phyloP scores from a whole-genome alignment of 2,797 vertebrate species.

The Scomberomorus guttatus region DNA sequence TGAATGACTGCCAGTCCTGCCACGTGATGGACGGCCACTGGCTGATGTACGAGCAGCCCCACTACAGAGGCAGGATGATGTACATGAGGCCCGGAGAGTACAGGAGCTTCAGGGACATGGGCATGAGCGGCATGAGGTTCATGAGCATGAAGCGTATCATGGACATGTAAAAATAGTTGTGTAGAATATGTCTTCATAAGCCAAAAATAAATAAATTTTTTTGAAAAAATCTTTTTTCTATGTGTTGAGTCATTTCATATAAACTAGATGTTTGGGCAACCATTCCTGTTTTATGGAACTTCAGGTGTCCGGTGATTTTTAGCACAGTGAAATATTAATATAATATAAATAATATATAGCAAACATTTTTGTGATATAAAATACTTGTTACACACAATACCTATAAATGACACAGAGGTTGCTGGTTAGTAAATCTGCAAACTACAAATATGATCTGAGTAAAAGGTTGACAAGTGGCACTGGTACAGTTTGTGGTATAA shows the following conservation, averaged over 20 bases:
- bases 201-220: conserved; percentile 43
- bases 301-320: neutral
- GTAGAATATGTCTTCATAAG: conserved; percentile 20
- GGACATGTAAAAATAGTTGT: conserved; percentile 62
- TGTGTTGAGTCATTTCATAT: neutral
- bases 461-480: neutral
- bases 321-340: neutral
- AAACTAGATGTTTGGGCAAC: neutral
- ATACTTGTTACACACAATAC: neutral
- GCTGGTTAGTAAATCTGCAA: neutral
- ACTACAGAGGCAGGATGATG: conserved; percentile 78
- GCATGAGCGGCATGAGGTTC: conserved; percentile 63
- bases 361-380: too few relatives aligned
- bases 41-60: conserved; percentile 79
- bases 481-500: too few relatives aligned
- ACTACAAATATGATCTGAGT: neutral
- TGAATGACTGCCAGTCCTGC: conserved; percentile 77
- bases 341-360: too few relatives aligned
- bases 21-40: conserved; percentile 81
- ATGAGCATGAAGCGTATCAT: conserved; percentile 79
- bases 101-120: conserved; percentile 80
- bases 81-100: conserved; percentile 83
- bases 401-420: neutral
- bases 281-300: neutral
- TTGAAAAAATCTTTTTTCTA: conserved; percentile 5